Evolutionary conservation across 2,113 vertebrate species (phyloP).

Genomic region (Tautogolabrus adspersus): DNA sequence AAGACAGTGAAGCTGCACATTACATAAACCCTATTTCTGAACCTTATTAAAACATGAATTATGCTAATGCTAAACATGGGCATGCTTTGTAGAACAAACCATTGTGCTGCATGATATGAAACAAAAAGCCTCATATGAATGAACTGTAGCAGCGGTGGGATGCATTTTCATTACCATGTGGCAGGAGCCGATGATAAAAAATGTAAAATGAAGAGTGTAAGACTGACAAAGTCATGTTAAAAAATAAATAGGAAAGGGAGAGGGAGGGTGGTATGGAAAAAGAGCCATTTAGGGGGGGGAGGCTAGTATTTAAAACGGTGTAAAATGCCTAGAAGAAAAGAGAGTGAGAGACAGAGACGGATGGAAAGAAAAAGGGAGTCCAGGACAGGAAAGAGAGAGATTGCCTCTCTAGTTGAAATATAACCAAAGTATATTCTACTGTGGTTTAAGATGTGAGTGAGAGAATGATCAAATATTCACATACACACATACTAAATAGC

Average conservation of each 20-base stretch:
- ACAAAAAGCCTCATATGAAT: not conserved
- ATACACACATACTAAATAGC: not conserved
- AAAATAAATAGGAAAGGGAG: not conserved
- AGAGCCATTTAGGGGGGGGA: not conserved
- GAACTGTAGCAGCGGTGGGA: not conserved
- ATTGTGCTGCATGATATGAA: not conserved
- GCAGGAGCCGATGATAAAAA: constrained; percentile 28
- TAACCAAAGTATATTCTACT: not conserved
- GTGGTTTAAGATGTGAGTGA: not conserved
- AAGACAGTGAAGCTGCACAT: not conserved
- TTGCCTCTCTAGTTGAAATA: not conserved
- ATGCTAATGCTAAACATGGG: not conserved
- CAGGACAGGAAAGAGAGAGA: not conserved
- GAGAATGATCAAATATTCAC: not conserved
- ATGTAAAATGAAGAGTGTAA: constrained; percentile 39
- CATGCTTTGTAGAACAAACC: not conserved
- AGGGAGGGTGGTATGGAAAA: not conserved
- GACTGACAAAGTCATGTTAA: constrained; percentile 7
- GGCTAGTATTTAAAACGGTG: not conserved
- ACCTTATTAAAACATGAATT: not conserved
- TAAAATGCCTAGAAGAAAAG: not conserved
- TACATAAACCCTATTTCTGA: not conserved
- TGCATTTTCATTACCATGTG: not conserved
- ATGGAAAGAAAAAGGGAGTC: not conserved
- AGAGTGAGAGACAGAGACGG: not conserved